phyloP scores from a whole-genome alignment of 2,113 vertebrate genomes.

The Carassius gibelio region DNA sequence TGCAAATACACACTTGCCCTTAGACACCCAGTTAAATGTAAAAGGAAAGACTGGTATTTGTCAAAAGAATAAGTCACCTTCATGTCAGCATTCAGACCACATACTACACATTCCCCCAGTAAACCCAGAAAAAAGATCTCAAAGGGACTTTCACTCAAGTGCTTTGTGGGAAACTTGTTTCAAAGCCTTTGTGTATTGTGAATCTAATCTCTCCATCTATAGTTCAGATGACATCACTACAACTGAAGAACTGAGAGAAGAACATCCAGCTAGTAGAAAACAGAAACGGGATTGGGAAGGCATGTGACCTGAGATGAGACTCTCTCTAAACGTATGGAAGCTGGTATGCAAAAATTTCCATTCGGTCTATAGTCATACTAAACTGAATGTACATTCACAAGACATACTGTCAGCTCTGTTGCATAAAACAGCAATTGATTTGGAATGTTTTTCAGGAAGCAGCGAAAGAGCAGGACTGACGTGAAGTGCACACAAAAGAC shows the following conservation, averaged over 20 bases:
- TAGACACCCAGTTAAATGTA: neutral
- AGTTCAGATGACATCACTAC: conserved; percentile 22
- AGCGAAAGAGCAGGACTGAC: neutral
- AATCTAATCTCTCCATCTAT: neutral
- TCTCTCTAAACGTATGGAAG: neutral
- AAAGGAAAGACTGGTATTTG: neutral
- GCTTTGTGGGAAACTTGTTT: neutral
- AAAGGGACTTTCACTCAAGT: neutral
- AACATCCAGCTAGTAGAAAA: neutral
- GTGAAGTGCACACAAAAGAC: neutral
- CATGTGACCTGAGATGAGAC: conserved; percentile 7
- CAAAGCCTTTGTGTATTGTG: neutral
- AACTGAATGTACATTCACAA: neutral
- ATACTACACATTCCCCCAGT: neutral
- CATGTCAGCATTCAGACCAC: conserved; percentile 2
- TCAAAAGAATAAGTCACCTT: neutral
- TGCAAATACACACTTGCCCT: conserved; percentile 6
- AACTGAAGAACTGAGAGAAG: neutral
- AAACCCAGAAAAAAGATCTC: neutral
- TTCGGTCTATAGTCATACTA: neutral
- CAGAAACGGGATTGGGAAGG: neutral
- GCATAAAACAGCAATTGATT: neutral
- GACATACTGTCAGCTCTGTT: neutral
- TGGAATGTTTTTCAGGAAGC: neutral
- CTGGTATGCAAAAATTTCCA: neutral